Conservation (phyloP, 2,797 vertebrate species). For the Coranthus polyacanthus region DNA sequence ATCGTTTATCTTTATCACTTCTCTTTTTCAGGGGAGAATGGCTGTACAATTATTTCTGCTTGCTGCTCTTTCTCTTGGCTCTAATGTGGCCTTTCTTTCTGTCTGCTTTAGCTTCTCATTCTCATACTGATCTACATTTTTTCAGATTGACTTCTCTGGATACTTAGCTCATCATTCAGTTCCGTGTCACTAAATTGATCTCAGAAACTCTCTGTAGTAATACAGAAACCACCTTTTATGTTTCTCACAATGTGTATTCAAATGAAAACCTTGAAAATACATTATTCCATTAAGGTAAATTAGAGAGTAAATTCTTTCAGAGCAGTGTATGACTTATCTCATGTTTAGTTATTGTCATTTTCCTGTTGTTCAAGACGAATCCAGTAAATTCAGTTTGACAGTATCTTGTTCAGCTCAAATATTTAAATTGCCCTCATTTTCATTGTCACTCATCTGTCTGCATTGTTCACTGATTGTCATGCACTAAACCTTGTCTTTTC, state of each 20-base stretch:
- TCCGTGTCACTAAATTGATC: neutral
- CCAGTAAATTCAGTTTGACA: neutral
- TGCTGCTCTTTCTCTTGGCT: constrained; percentile 25
- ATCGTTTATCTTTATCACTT: constrained; percentile 6
- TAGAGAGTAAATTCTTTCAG: too few relatives aligned
- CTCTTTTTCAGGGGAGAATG: constrained; percentile 11
- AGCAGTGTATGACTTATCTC: neutral
- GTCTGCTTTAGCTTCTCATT: neutral
- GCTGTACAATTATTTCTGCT: neutral
- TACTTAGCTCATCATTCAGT: neutral
- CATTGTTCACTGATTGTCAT: constrained; percentile 56
- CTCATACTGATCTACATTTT: neutral
- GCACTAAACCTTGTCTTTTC: constrained; percentile 63
- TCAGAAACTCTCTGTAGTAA: neutral
- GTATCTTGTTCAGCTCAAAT: constrained; percentile 6
- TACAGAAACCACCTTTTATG: neutral
- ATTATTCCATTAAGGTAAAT: neutral
- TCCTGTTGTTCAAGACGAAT: neutral
- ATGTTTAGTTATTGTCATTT: constrained; percentile 1
- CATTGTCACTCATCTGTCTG: constrained; percentile 50
- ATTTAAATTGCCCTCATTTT: constrained; percentile 25
- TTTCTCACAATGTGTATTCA: too few relatives aligned
- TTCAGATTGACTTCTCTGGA: constrained; percentile 9
- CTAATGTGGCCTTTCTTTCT: constrained; percentile 9
- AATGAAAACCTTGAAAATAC: neutral